Evolutionary conservation across 1,140 invertebrate genomes (phyloP), one percentile per base, ranked within the genome.

Genomic region (Eufriesea mexicana): DNA sequence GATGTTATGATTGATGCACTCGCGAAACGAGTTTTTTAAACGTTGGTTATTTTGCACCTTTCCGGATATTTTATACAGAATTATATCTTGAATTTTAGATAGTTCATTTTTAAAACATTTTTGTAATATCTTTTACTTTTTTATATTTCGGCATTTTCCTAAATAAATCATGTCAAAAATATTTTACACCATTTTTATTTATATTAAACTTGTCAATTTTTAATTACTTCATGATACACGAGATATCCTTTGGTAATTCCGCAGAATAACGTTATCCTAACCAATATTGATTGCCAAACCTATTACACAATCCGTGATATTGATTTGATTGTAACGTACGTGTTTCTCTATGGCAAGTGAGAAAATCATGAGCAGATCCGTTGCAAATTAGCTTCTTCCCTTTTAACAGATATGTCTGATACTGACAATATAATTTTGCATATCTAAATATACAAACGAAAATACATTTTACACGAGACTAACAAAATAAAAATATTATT

Each of bases 211-310:
- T 35, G 4, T 2, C 1, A 35, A 4, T 35, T 35, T 35, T 35
- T 35, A 35, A 35, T 35, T 35, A n/a, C n/a, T n/a, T n/a, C n/a
- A n/a, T n/a, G n/a, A n/a, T n/a, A n/a, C n/a, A n/a, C n/a, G 35
- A 35, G 4, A 35, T 35, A 35, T 35, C 35, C 35, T 35, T 35
- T 35, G 4, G 35, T 51, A 49, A 42, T 42, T 16, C 4, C 4
- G 2, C 0, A 25, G 14, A 55, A 45, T 8, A 51, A 23, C 23
- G 23, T 82, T 76, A 16, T 14, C 42, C 20, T 18, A 20, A 67
- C 14, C 51, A 59, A 76, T 82, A 82, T 82, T 59, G 79, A 76
- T 76, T 82, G 20, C 23, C 45, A 16, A 75, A 68, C 72, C 42
- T 67, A 73, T 82, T 82, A 82, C 51, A 76, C 73, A 82, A 82